Conservation (phyloP, 2,797 vertebrate genomes). For the Siniperca obscura region DNA sequence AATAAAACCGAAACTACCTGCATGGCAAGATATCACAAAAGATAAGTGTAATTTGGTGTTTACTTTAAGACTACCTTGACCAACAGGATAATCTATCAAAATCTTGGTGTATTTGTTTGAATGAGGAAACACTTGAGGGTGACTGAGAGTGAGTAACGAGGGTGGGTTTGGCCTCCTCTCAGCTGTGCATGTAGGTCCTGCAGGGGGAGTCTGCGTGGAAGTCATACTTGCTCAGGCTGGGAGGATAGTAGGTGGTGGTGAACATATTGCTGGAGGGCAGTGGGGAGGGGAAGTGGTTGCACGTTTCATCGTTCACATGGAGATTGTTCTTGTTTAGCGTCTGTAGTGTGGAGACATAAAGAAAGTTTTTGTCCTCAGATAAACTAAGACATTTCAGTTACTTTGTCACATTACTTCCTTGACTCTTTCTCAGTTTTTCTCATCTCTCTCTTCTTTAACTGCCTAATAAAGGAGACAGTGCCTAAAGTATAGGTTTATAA, state of each 20-base stretch:
- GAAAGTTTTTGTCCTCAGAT: neutral
- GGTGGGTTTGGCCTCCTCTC: conserved; percentile 70
- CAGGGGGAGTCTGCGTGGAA: conserved; percentile 93
- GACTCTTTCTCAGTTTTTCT: neutral
- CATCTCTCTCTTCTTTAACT: neutral
- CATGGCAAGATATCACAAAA: neutral
- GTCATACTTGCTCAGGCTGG: conserved; percentile 93
- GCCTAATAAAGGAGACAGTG: neutral
- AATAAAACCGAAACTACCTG: neutral
- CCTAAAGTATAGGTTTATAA: neutral
- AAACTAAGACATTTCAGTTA: neutral
- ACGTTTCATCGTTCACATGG: conserved; percentile 92
- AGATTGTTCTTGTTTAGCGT: conserved; percentile 97
- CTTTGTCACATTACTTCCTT: neutral
- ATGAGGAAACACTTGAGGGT: neutral
- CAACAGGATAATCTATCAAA: neutral
- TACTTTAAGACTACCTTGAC: neutral
- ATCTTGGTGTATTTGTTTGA: neutral
- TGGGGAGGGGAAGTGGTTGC: conserved; percentile 93
- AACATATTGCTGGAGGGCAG: conserved; percentile 94
- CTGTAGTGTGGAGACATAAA: conserved; percentile 70
- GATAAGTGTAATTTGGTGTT: neutral
- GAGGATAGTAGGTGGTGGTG: conserved; percentile 95
- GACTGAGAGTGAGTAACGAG: neutral
- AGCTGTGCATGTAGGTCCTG: conserved; percentile 96